Conservation (phyloP, 1,140 invertebrate species). For the Plutomurus gul region DNA sequence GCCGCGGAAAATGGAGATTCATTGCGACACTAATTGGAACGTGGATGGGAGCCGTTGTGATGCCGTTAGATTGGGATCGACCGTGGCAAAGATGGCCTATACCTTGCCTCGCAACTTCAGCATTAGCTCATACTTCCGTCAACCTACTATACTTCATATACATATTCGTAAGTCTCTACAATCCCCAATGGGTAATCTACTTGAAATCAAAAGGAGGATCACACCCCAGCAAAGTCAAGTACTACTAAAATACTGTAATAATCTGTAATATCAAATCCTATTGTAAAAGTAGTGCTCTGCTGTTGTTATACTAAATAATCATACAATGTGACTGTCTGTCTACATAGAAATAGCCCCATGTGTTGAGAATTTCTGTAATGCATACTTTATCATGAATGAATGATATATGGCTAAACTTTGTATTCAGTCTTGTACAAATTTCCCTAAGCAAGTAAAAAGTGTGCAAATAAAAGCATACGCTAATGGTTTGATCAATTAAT, state of each 20-base stretch:
- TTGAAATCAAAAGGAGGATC: background rate
- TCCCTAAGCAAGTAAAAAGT: no score
- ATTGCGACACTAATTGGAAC: slow-evolving; percentile 70
- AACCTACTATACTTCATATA: slow-evolving; percentile 26
- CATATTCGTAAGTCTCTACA: background rate
- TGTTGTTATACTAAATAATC: no score
- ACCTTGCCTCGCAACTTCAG: slow-evolving; percentile 62
- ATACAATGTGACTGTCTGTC: no score
- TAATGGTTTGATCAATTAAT: no score
- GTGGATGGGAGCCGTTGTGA: slow-evolving; percentile 83
- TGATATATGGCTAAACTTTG: no score
- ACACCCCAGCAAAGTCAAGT: background rate
- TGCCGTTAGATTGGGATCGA: slow-evolving; percentile 90
- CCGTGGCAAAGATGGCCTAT: slow-evolving; percentile 83
- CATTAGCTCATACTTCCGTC: background rate
- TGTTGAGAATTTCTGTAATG: no score
- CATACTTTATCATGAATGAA: no score
- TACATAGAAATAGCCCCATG: no score
- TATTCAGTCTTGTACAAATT: no score
- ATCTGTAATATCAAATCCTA: background rate
- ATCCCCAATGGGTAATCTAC: background rate
- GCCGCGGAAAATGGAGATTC: slow-evolving; percentile 50
- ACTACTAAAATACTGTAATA: background rate
- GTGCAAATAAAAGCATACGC: no score
- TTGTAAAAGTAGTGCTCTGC: background rate